phyloP scores from a whole-genome alignment of 53 echinoderm and acorn worm species.

The Echinometra lucunter region DNA sequence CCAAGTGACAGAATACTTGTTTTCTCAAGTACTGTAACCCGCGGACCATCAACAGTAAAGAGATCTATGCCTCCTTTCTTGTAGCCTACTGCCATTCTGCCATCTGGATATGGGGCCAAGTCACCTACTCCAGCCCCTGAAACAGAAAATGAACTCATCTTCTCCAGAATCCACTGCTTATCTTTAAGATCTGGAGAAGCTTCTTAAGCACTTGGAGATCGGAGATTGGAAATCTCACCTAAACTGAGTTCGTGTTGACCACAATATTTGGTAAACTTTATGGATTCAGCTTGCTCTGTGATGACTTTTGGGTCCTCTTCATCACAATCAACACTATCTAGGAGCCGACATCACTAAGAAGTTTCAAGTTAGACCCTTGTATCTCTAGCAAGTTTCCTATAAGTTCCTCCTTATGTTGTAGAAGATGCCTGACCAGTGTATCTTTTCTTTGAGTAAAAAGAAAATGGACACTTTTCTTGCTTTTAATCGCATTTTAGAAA shows the following conservation, averaged over 20 bases:
- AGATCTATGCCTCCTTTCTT: background rate
- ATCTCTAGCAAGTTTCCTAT: no score
- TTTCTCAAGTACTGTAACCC: background rate
- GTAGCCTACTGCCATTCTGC: conserved; percentile 4
- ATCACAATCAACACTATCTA: background rate
- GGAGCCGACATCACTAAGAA: no score
- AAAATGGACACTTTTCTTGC: no score
- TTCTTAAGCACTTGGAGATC: background rate
- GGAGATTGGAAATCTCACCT: background rate
- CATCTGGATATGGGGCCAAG: background rate
- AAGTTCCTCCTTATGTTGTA: no score
- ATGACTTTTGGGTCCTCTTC: background rate
- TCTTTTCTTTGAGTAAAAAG: no score
- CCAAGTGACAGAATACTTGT: background rate
- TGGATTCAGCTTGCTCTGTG: background rate
- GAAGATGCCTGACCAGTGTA: no score
- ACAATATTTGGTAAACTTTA: background rate
- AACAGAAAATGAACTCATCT: background rate
- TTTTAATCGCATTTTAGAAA: no score
- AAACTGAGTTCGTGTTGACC: background rate
- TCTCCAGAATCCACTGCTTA: background rate
- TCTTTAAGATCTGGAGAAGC: background rate
- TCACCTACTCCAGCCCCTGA: background rate
- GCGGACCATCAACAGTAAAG: background rate
- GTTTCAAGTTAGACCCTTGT: no score